These are phyloP conservation scores for Myotis vivesi DNA, from an alignment of 2,797 vertebrate genomes.

Conservation along the genomic window DNA sequence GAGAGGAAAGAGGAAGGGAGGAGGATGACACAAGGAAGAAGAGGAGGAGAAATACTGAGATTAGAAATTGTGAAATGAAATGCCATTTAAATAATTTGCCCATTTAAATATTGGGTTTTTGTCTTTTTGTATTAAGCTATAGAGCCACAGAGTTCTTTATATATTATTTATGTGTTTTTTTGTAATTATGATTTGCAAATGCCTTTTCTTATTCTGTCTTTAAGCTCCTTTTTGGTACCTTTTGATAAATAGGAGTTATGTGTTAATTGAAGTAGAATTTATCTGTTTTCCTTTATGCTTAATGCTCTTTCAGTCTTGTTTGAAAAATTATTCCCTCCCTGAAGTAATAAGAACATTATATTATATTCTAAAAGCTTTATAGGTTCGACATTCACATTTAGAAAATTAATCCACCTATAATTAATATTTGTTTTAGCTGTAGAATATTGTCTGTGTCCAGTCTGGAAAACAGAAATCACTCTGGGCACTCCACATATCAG, in stretches of 20 bases:
- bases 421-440: conserved; percentile 5
- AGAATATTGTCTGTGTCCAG: not conserved
- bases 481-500: not conserved
- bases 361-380: not conserved
- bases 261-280: conserved; percentile 36
- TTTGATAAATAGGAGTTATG: not conserved
- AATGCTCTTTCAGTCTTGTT: not conserved
- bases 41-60: not conserved
- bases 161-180: not conserved
- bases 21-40: not conserved
- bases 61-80: not conserved
- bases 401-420: not conserved
- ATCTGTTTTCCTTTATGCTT: not conserved
- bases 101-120: not conserved
- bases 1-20: not conserved
- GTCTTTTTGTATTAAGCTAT: not conserved
- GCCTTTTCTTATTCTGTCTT: not conserved
- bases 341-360: not conserved
- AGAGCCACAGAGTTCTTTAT: not conserved
- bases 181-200: not conserved
- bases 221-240: not conserved
- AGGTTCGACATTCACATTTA: conserved; percentile 30
- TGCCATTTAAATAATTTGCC: not conserved
- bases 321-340: not conserved
- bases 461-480: not conserved